Evolutionary conservation across 2,797 vertebrate genomes (phyloP).

Genomic region (Philypnodon macrostomus): DNA sequence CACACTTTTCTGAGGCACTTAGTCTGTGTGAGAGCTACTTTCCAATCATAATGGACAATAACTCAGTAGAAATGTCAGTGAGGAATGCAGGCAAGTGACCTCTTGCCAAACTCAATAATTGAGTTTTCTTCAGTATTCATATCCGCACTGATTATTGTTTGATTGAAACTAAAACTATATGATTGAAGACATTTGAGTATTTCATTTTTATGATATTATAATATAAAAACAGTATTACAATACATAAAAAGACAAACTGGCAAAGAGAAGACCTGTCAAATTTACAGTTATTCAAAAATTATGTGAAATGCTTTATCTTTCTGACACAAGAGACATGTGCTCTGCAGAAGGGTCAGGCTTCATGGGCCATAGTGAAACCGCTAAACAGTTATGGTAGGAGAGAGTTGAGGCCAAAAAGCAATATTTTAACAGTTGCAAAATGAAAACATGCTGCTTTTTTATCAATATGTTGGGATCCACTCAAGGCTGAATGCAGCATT

Average conservation of each 20-base stretch:
- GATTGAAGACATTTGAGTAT: conserved; percentile 1
- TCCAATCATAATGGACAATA: conserved; percentile 2
- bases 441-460: conserved; percentile 4
- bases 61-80: conserved; percentile 1
- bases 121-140: no score
- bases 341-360: not conserved
- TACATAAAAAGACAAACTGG: not conserved
- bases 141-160: not conserved
- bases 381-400: conserved; percentile 2
- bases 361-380: not conserved
- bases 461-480: no score
- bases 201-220: not conserved
- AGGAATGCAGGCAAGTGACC: conserved; percentile 2
- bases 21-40: not conserved
- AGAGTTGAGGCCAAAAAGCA: conserved; percentile 1
- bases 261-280: not conserved
- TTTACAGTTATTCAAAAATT: not conserved
- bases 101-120: not conserved
- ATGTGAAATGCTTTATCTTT: not conserved
- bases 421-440: not conserved
- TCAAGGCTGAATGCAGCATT: no score
- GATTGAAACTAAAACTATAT: no score
- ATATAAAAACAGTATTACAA: not conserved
- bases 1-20: conserved; percentile 3
- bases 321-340: not conserved